Evolutionary conservation across 2,888 invertebrate genomes (phyloP).

Genomic region (Amblyjoppa proteus): DNA sequence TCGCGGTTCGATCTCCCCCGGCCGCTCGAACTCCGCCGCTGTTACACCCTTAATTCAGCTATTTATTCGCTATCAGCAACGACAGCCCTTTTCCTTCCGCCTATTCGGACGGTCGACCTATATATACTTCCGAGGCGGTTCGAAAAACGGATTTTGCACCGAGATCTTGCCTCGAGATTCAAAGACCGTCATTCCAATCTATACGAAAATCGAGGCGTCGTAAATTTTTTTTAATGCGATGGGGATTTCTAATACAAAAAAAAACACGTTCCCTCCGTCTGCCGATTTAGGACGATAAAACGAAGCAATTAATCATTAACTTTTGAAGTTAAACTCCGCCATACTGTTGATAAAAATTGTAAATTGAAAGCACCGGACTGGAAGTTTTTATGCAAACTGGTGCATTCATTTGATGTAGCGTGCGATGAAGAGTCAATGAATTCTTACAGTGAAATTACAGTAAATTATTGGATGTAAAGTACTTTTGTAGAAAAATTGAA

Average conservation of each 20-base stretch:
- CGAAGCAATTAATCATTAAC: too few species aligned
- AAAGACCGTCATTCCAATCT: neutral
- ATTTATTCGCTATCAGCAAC: constrained; percentile 12
- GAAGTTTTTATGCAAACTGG: too few species aligned
- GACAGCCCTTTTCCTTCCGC: neutral
- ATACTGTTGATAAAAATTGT: too few species aligned
- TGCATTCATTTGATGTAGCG: too few species aligned
- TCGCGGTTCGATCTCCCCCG: neutral
- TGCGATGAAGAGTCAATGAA: too few species aligned
- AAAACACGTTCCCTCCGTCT: neutral
- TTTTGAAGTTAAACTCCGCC: too few species aligned
- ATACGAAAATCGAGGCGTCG: neutral
- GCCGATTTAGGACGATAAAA: too few species aligned
- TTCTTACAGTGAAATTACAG: too few species aligned
- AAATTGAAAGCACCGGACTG: too few species aligned
- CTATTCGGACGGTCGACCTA: neutral
- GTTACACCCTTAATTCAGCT: neutral
- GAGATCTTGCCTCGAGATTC: neutral
- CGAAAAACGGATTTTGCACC: neutral
- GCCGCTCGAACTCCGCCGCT: neutral
- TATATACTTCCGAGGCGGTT: neutral
- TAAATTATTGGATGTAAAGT: too few species aligned
- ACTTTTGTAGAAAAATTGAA: too few species aligned
- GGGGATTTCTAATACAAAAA: neutral
- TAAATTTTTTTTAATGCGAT: neutral